phyloP scores from a whole-genome alignment of 2,797 vertebrate species.

The Euthynnus affinis region DNA sequence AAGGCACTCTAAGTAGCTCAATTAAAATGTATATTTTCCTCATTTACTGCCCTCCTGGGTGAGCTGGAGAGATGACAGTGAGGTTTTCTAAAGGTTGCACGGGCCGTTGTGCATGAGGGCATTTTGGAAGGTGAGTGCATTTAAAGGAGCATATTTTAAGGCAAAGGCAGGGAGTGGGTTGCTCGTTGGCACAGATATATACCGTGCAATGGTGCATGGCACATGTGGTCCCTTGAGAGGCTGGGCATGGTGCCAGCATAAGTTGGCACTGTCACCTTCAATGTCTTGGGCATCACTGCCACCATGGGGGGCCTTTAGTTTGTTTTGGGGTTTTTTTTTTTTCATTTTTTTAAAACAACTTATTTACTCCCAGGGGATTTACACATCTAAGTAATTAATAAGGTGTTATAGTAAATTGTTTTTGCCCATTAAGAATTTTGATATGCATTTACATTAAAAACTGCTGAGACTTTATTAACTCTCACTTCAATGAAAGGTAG shows the following conservation, averaged over 20 bases:
- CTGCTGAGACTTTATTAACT: slow-evolving; percentile 31
- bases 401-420: slow-evolving; percentile 43
- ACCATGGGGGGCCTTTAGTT: slow-evolving; percentile 38
- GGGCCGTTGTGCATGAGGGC: slow-evolving; percentile 65
- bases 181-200: slow-evolving; percentile 61
- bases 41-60: slow-evolving; percentile 74
- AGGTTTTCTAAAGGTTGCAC: slow-evolving; percentile 71
- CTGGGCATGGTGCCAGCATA: slow-evolving; percentile 65
- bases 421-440: slow-evolving; percentile 44
- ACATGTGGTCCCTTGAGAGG: slow-evolving; percentile 63
- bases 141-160: slow-evolving; percentile 70
- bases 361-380: slow-evolving; percentile 47
- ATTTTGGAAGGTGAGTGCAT: slow-evolving; percentile 69
- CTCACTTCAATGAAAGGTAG: slow-evolving; percentile 1
- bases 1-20: slow-evolving; percentile 74
- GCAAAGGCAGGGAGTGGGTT: slow-evolving; percentile 46
- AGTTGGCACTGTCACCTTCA: slow-evolving; percentile 76
- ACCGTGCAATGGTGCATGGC: slow-evolving; percentile 67
- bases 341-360: slow-evolving; percentile 17
- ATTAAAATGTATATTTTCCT: slow-evolving; percentile 80
- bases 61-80: slow-evolving; percentile 67
- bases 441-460: slow-evolving; percentile 48
- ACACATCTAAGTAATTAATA: slow-evolving; percentile 64
- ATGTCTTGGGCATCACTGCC: slow-evolving; percentile 70
- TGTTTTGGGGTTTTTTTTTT: slow-evolving; percentile 42